phyloP scores from a whole-genome alignment of 2,113 vertebrate species.

The Phocoena sinus region DNA sequence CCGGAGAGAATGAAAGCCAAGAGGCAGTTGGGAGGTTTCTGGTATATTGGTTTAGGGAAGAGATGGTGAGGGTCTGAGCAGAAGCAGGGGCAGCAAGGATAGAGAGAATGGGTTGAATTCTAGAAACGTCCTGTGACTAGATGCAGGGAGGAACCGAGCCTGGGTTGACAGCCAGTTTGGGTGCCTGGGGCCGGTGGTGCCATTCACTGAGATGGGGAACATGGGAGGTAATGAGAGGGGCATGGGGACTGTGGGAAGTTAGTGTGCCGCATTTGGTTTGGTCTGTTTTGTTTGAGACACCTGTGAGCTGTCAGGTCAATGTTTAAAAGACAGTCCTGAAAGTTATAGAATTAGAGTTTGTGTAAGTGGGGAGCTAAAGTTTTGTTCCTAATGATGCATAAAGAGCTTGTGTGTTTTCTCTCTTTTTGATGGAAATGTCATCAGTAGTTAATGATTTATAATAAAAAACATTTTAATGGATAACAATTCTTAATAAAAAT shows the following conservation, averaged over 20 bases:
- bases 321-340: conserved; percentile 31
- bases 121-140: neutral
- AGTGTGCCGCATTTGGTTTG: neutral
- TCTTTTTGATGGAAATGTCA: neutral
- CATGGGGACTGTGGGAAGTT: neutral
- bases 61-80: neutral
- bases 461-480: conserved; percentile 24
- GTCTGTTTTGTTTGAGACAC: conserved; percentile 10
- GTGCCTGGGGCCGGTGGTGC: neutral
- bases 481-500: conserved; percentile 44
- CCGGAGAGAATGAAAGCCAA: neutral
- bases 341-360: neutral
- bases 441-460: conserved; percentile 49
- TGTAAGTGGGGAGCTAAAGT: neutral
- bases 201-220: neutral
- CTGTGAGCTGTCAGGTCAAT: neutral
- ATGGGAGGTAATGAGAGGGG: neutral
- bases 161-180: neutral
- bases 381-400: conserved; percentile 31
- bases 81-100: neutral
- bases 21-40: neutral
- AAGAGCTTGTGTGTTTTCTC: neutral
- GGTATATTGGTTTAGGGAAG: neutral
- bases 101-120: neutral
- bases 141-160: neutral